Percentiles rank a stretch among this genome's conserved stretches.
Evolutionary conservation across 64 coral and sea anemone species (phyloP).

Genomic region (Orbicella faveolata): DNA sequence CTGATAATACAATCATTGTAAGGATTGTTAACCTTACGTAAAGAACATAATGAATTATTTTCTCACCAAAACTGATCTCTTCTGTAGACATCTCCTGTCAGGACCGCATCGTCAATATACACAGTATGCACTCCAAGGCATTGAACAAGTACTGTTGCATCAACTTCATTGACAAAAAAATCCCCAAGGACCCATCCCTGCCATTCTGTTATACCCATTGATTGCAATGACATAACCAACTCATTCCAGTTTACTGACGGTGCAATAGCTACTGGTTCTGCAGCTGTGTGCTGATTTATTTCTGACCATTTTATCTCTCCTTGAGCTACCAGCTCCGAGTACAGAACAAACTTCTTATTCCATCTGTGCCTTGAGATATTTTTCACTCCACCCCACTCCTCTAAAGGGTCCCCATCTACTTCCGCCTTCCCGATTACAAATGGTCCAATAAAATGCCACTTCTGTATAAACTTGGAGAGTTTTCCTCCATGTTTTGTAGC

Average conservation of each 20-base stretch:
- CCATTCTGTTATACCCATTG: constrained; percentile 91
- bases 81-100: constrained; percentile 85
- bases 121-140: constrained; percentile 74
- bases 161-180: constrained; percentile 80
- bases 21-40: too few species aligned
- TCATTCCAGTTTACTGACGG: constrained; percentile 83
- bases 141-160: constrained; percentile 63
- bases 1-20: too few species aligned
- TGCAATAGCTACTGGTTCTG: constrained; percentile 44
- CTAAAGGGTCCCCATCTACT: constrained; percentile 95
- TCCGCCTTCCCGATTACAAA: constrained; percentile 89
- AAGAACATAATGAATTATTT: background rate
- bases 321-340: constrained; percentile 67
- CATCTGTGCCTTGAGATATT: constrained; percentile 81
- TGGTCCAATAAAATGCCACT: constrained; percentile 94
- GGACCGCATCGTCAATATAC: constrained; percentile 73
- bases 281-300: constrained; percentile 27
- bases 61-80: constrained; percentile 87
- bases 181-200: constrained; percentile 93
- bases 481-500: constrained; percentile 67
- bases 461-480: constrained; percentile 63
- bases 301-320: constrained; percentile 79
- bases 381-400: constrained; percentile 86
- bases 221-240: constrained; percentile 81
- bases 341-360: constrained; percentile 57